These are phyloP conservation scores for Pithys albifrons DNA, from an alignment of 2,113 vertebrate genomes.

Conservation along the genomic window DNA sequence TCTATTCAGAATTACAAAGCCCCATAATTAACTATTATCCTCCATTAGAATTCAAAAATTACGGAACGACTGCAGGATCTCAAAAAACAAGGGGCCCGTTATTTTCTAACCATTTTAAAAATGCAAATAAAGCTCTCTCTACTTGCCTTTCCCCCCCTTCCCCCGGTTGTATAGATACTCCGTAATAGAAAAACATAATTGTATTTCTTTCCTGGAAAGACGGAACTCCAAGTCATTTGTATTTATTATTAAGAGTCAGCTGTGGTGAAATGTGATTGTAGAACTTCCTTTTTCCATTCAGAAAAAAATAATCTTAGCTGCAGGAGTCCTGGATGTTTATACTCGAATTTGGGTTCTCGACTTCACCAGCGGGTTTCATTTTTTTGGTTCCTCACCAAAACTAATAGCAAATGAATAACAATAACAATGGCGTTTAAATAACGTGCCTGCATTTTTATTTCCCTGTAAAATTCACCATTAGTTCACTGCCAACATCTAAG, in stretches of 20 bases:
- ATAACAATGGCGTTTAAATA: constrained; percentile 24
- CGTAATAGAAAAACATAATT: constrained; percentile 28
- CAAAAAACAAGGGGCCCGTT: constrained; percentile 13
- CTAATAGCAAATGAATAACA: constrained; percentile 57
- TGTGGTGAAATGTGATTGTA: constrained; percentile 69
- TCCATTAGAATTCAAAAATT: constrained; percentile 20
- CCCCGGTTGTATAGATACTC: not conserved
- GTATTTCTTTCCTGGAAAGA: constrained; percentile 68
- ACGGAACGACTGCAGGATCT: not conserved
- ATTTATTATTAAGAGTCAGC: constrained; percentile 72
- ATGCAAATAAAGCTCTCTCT: constrained; percentile 24
- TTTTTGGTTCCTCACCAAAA: constrained; percentile 60
- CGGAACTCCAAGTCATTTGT: constrained; percentile 69
- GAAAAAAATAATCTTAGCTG: constrained; percentile 70
- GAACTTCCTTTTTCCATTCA: constrained; percentile 72
- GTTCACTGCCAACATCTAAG: not conserved
- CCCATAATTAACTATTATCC: constrained; percentile 40
- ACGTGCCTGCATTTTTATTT: constrained; percentile 45
- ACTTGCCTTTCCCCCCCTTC: not conserved
- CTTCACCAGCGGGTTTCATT: constrained; percentile 31
- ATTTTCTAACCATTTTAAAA: constrained; percentile 5
- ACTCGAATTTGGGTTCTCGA: constrained; percentile 50
- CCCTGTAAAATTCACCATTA: constrained; percentile 28
- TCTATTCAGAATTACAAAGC: constrained; percentile 13
- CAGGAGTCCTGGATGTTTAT: constrained; percentile 67